Evolutionary conservation across 2,113 vertebrate species (phyloP), one percentile per base, ranked within the genome.

Genomic region (Hepsetus odoe): DNA sequence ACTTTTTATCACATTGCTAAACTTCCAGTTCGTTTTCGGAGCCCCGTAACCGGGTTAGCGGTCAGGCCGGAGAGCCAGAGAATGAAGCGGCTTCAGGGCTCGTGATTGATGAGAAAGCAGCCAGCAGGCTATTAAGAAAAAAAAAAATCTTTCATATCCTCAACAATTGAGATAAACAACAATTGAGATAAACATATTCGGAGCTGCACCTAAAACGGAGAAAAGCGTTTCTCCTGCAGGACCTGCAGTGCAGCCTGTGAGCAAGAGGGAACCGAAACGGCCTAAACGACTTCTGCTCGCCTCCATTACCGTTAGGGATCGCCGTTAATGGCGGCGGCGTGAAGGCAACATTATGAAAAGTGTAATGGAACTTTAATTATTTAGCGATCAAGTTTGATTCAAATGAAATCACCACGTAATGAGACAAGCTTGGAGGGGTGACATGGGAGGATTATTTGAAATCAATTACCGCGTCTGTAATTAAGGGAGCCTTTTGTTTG

Each of bases 1-100:
- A 97, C 88, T 94, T 93, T 80, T 95, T 94, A 98, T 96, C 94
- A 92, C 94, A 96, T 97, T 98, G 95, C 88, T 95, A 95, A 97
- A 96, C 92, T 96, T 95, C 89, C 94, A 96, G 95, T 95, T 95
- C 95, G 94, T 95, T 96, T 95, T 90, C 85, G 91, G 90, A 92
- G 86, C 91, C 90, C 79, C 4, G 87, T 97, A 97, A 98, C 95
- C 93, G 87, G 91, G 95, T 98, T 98, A 97, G 90, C 72, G 90
- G 85, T 87, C 80, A 3, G 92, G 94, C 91, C 93, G 94, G 90
- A 85, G 90, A 90, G n/a, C n/a, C n/a, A n/a, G 94, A 92, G 93
- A 91, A 90, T 82, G 91, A 94, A 92, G 92, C 90, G 94, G 93
- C 89, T 93, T 13, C 18, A 38, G 86, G n/a, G 88, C 68, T 33